phyloP scores from a whole-genome alignment of 2,888 invertebrate genomes.

The Athalia circularis region DNA sequence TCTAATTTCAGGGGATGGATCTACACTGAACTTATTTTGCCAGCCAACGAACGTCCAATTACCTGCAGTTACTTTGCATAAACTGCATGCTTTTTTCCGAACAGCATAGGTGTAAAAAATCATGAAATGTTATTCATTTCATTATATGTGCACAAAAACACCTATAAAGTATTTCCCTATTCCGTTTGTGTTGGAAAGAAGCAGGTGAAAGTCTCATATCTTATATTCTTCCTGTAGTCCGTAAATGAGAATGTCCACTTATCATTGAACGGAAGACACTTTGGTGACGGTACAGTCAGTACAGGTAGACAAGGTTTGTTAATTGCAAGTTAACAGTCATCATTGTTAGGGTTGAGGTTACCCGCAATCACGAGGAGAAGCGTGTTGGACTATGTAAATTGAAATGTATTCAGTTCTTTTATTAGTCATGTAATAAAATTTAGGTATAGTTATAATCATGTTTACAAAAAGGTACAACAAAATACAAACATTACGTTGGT shows the following conservation, averaged over 20 bases:
- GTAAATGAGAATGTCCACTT: too few relatives aligned
- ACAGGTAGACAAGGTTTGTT: too few relatives aligned
- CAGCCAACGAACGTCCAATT: constrained; percentile 18
- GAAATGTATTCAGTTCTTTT: neutral
- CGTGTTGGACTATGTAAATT: too few relatives aligned
- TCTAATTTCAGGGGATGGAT: constrained; percentile 22
- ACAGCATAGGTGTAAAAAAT: neutral
- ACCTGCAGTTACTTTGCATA: constrained; percentile 32
- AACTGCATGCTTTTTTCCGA: constrained; percentile 16
- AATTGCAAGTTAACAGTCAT: neutral
- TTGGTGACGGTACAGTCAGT: too few relatives aligned
- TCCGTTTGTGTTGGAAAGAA: too few relatives aligned
- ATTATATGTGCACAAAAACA: neutral
- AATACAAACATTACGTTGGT: neutral
- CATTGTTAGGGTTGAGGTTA: neutral
- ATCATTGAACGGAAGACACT: too few relatives aligned
- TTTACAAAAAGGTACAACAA: neutral
- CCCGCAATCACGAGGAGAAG: too few relatives aligned
- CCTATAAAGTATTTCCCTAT: too few relatives aligned
- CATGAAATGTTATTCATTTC: neutral
- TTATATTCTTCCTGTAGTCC: too few relatives aligned
- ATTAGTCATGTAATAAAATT: constrained; percentile 14
- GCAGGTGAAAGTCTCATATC: too few relatives aligned
- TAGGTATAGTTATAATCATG: neutral
- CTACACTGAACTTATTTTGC: constrained; percentile 3